Base-by-base conservation (phyloP, 2,888 invertebrate genomes). In the Oxytorus armatus region DNA sequence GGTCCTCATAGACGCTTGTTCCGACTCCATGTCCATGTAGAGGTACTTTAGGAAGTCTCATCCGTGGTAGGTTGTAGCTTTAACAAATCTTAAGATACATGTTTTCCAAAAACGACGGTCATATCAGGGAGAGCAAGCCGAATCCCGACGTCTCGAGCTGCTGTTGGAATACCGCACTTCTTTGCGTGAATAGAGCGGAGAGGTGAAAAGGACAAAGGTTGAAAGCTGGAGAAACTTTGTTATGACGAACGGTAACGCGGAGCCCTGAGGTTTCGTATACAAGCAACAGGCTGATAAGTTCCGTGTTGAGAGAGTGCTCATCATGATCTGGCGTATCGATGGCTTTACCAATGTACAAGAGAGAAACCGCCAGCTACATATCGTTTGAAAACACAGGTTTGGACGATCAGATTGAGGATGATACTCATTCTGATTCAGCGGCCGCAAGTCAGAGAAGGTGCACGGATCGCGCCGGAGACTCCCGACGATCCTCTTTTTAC, bases 181-280 rank as follows among this genome's bases (percentile, higher is more conserved):
- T n/a, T 49, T 73, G 74, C 63, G 77, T 8, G 4, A 23, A 11
- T 73, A 74, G 36, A 36, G 72, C 57, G 47, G 53, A 11, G 16
- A 55, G 80, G 68, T 77, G 33, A 78, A 18, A 39, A 66, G 57
- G 18, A n/a, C 18, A 3, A 77, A 57, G 25, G 16, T 23, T 33
- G 68, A 36, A 0, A 77, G 73, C 70, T 57, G 72, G 72, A 53
- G 29, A 39, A 39, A 66, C 10, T 79, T 79, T 57, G 77, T 82
- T 39, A 79, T 81, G 59, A 66, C 81, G 63, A 25, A 80, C 65
- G 83, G 72, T 11, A 59, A 59, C 59, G 21, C 18, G 72, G 44
- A 83, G 55, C 53, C 69, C 18, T 83, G 82, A 63, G 79, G 82
- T 57, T 68, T 79, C 78, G 81, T 79, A 14, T 83, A 82, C 42